Conservation (phyloP, 2,888 invertebrate species). For the Rhagonycha fulva region DNA sequence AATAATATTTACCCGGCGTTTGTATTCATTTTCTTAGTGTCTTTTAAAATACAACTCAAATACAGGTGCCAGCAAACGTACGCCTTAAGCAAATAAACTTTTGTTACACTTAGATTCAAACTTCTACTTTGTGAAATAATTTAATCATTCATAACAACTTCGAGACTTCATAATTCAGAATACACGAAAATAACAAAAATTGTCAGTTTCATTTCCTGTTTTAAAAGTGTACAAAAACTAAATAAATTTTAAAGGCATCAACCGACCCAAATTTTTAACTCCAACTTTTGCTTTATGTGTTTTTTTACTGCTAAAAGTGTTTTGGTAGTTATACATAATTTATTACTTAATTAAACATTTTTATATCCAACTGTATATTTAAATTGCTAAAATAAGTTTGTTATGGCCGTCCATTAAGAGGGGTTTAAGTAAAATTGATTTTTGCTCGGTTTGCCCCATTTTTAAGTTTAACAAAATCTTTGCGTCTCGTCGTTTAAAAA, state of each 20-base stretch:
- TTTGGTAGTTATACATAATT: conserved; percentile 1
- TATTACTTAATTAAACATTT: conserved; percentile 3
- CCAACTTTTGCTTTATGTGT: not conserved
- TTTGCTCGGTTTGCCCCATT: not conserved
- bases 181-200: not conserved
- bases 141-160: not conserved
- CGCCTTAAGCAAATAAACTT: not conserved
- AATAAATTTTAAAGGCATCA: not conserved
- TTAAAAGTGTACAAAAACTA: not conserved
- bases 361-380: conserved; percentile 3
- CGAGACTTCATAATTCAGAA: not conserved
- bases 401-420: not conserved
- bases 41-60: not conserved
- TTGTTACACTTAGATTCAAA: not conserved
- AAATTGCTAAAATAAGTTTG: not conserved
- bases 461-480: not conserved
- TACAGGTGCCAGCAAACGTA: not conserved
- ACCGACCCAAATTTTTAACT: not conserved
- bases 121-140: not conserved
- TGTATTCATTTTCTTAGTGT: conserved; percentile 1
- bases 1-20: conserved; percentile 11
- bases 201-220: not conserved
- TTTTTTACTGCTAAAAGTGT: not conserved
- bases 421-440: conserved; percentile 3
- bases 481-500: not conserved